Percentiles rank a stretch among this genome's conserved stretches.
Conservation (phyloP, 2,888 invertebrate species). For the Xestobium rufovillosum region DNA sequence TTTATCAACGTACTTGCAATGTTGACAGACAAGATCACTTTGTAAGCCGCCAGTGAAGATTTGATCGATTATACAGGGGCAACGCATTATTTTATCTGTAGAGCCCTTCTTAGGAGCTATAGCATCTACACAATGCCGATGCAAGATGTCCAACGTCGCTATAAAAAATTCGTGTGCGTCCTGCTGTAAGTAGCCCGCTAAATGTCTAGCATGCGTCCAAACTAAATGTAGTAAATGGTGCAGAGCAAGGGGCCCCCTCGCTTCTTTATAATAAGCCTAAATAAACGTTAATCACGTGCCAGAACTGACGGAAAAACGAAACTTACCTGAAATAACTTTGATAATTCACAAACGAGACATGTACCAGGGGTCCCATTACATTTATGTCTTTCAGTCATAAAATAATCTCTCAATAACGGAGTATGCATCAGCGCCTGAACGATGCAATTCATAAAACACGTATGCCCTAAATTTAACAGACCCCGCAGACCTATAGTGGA, state of each 20-base stretch:
- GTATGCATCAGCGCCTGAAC: slow-evolving; percentile 94
- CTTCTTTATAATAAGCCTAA: slow-evolving; percentile 87
- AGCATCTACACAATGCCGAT: slow-evolving; percentile 59
- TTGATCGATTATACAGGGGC: slow-evolving; percentile 95
- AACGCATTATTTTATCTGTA: slow-evolving; percentile 40
- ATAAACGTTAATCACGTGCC: slow-evolving; percentile 24
- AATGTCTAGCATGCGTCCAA: slow-evolving; percentile 93
- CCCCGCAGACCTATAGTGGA: slow-evolving; percentile 88
- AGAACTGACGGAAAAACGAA: no score
- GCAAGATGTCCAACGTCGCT: slow-evolving; percentile 86
- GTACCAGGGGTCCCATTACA: slow-evolving; percentile 64
- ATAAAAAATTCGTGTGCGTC: slow-evolving; percentile 99
- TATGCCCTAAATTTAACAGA: slow-evolving; percentile 90
- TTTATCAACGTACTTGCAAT: slow-evolving; percentile 75
- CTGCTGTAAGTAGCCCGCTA: slow-evolving; percentile 95
- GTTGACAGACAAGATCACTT: slow-evolving; percentile 93
- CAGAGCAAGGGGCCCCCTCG: slow-evolving; percentile 78
- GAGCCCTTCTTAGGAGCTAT: slow-evolving; percentile 24
- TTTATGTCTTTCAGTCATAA: slow-evolving; percentile 86
- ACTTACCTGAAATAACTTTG: slow-evolving; percentile 92
- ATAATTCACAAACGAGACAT: slow-evolving; percentile 93
- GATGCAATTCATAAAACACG: slow-evolving; percentile 98
- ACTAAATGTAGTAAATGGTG: slow-evolving; percentile 86
- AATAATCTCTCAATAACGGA: slow-evolving; percentile 88
- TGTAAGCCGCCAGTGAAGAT: slow-evolving; percentile 95